A percentile compares a stretch with the other conserved stretches of the same genome.
Conservation (phyloP, 2,888 invertebrate species). For the Yponomeuta sedellus region DNA sequence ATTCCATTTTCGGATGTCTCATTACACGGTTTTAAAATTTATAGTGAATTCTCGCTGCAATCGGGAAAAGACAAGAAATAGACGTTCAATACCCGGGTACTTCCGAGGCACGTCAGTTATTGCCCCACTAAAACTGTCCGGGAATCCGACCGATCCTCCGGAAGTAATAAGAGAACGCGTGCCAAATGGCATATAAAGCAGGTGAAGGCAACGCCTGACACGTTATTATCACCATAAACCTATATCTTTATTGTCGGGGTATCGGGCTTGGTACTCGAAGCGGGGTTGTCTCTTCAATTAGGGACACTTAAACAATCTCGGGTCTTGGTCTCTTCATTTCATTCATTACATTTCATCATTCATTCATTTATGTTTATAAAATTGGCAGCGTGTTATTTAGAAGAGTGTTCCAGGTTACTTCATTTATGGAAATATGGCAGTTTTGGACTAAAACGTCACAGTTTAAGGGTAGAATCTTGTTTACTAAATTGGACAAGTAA, state of each 20-base stretch:
- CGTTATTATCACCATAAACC: constrained; percentile 19
- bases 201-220: constrained; percentile 16
- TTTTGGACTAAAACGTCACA: too few species aligned
- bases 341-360: too few species aligned
- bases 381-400: too few species aligned
- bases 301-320: not conserved
- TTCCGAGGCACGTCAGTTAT: not conserved
- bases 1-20: too few species aligned
- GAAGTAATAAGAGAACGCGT: constrained; percentile 10
- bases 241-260: constrained; percentile 17
- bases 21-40: too few species aligned
- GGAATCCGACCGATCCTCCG: not conserved
- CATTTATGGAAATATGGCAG: too few species aligned
- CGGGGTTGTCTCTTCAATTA: not conserved
- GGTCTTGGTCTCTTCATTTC: too few species aligned
- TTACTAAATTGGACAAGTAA: too few species aligned
- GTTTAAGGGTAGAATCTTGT: too few species aligned
- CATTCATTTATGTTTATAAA: too few species aligned
- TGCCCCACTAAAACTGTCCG: constrained; percentile 1
- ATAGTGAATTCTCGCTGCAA: too few species aligned
- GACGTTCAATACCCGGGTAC: not conserved
- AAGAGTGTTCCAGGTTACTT: too few species aligned
- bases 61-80: not conserved
- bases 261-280: constrained; percentile 1
- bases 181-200: constrained; percentile 17